These are phyloP conservation scores for Echinops telfairi DNA, from an alignment of 2,113 vertebrate species.

Conservation along the genomic window DNA sequence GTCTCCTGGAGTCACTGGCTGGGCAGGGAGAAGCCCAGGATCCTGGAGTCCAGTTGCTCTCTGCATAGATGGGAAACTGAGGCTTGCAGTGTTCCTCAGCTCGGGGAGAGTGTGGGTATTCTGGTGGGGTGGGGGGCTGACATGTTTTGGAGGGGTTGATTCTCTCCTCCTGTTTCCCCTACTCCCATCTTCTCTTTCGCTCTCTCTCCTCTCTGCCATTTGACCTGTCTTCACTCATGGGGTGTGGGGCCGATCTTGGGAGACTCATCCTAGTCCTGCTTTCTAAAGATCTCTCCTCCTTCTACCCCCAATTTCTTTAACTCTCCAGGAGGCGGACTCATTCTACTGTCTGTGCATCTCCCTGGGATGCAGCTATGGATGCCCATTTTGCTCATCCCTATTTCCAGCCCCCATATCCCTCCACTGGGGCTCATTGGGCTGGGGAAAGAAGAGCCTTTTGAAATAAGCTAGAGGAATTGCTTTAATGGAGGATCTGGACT, in stretches of 20 bases:
- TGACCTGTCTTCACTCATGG: rapidly evolving
- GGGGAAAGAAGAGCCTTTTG: constrained; percentile 3
- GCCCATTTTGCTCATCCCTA: background rate
- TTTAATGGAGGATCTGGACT: background rate
- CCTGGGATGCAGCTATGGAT: background rate
- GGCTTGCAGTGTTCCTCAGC: background rate
- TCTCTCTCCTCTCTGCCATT: background rate
- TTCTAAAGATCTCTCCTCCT: background rate
- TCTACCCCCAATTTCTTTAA: background rate
- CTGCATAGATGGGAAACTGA: background rate
- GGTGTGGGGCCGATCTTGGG: background rate
- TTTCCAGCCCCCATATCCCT: background rate
- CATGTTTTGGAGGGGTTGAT: too few species aligned
- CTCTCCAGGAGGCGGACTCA: background rate
- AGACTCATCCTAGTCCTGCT: background rate
- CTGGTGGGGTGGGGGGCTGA: background rate
- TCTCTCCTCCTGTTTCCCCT: too few species aligned
- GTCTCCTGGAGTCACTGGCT: background rate
- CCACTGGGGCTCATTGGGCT: background rate
- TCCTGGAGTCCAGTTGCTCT: background rate
- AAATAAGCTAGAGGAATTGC: background rate
- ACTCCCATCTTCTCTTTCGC: too few species aligned
- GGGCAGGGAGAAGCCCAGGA: background rate
- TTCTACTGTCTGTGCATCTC: too few species aligned
- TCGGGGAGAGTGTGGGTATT: background rate